Evolutionary conservation across 2,888 invertebrate genomes (phyloP).

Genomic region (Xylota sylvarum): DNA sequence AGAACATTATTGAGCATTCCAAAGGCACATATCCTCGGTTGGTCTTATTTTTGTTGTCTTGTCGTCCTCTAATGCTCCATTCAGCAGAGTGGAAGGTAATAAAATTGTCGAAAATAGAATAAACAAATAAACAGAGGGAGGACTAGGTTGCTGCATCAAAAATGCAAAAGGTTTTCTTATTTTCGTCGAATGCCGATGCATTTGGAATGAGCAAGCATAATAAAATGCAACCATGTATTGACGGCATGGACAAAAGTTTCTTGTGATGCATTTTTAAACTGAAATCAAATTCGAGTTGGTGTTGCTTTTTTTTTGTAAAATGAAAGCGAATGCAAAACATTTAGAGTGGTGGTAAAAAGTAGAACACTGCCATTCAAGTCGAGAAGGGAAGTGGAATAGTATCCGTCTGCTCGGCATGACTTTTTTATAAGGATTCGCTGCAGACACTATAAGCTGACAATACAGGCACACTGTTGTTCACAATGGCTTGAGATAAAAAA

Average conservation of each 20-base stretch:
- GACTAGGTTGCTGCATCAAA: conserved; percentile 35
- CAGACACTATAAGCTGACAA: neutral
- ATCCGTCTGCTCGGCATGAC: neutral
- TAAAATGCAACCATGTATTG: conserved; percentile 15
- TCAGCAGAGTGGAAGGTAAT: conserved; percentile 31
- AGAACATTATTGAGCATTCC: conserved; percentile 53
- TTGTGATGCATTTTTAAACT: conserved; percentile 40
- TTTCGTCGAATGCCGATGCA: conserved; percentile 13
- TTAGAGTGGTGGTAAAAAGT: neutral
- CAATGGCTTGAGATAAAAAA: too few relatives aligned
- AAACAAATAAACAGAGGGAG: conserved; percentile 11
- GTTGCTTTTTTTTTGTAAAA: too few relatives aligned
- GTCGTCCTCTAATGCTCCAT: conserved; percentile 9
- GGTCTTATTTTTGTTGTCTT: conserved; percentile 8
- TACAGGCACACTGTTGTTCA: too few relatives aligned
- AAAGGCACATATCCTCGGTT: conserved; percentile 28
- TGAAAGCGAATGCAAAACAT: too few relatives aligned
- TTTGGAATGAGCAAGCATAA: conserved; percentile 33
- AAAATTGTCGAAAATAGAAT: conserved; percentile 45
- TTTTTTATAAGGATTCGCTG: neutral
- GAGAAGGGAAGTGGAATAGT: neutral
- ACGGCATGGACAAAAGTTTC: neutral
- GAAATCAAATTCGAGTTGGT: conserved; percentile 42
- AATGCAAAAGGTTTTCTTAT: conserved; percentile 33
- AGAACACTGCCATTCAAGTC: neutral